Base-by-base conservation (phyloP, 2,888 invertebrate genomes). In the Xestobium rufovillosum region DNA sequence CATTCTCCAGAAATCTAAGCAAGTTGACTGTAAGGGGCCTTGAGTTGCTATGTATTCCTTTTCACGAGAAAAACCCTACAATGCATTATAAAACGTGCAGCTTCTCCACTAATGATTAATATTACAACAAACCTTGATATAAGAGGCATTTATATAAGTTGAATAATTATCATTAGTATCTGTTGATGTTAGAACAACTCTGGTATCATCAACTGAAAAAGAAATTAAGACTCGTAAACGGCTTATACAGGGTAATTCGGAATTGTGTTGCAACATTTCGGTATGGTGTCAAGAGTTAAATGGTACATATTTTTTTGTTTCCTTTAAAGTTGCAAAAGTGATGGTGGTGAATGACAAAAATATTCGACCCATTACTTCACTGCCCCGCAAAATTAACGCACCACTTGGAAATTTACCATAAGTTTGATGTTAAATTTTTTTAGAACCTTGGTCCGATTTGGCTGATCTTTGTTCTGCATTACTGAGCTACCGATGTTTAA, bases 111-210 rank as follows among this genome's bases (percentile, higher is more conserved):
- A 4, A 8, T 2, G 25, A 34, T 34, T 4, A 14, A 16, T 12
- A 33, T 29, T 31, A 27, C 12, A 29, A 61, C 63, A 63, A 67
- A 82, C 83, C 52, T 75, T 76, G 42, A 83, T 76, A 52, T 76
- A 82, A 2, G 79, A 83, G 3, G 83, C 84, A 60, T 83, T 83
- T 38, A 83, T 82, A 50, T 83, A 84, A 63, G 83, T 82, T 0
- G 78, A 73, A 31, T 73, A 71, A 48, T 70, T 70, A 42, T 72
- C 71, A 35, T 74, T 70, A 29, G 70, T 67, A 6, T 67, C 61
- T 16, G 72, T 65, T 4, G 67, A 60, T 17, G 72, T 63, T 33
- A 81, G 57, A 48, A 75, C 75, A 1, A 81, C 80, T 41, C 80
- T 67, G 26, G 75, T 74, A 47, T 74, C 73, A 53, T 81, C 80